Evolutionary conservation across 2,888 invertebrate genomes (phyloP), one percentile per base, ranked within the genome.

Genomic region (Athrips mouffetella): DNA sequence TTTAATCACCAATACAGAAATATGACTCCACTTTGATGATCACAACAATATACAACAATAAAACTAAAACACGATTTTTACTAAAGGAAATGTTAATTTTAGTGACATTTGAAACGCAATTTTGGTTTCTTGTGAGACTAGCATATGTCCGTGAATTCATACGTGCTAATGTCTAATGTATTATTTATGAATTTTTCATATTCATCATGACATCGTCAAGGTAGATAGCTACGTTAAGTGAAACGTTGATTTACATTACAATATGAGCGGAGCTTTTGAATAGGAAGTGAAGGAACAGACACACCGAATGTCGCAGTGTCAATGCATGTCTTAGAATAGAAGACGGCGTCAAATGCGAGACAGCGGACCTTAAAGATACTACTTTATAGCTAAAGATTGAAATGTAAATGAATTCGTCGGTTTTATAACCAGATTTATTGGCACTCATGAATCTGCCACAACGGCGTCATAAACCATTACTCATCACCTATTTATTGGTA

Each of bases 401-500:
- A 39, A 31, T 47, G 40, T 51, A 49, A 50, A 47, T 47, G 49
- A 49, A 33, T 52, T 60, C 52, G 58, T 60, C 58, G 52, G 58
- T 62, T 63, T 67, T 62, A 60, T 62, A 49, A 48, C 53, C 46
- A 60, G 55, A 59, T 69, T 72, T 71, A 71, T 65, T 60, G 54
- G 50, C 56, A 48, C 53, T 61, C 53, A 52, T 53, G 62, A 63
- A 61, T 63, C 62, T 61, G 56, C 65, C 64, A 59, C 65, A 63
- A 65, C 63, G 58, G 57, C 58, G 58, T 57, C 53, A 59, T 63
- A 57, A 59, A 56, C 52, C 50, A 59, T 63, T 61, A 62, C 55
- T 65, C 67, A 62, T 64, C 62, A 60, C 62, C 58, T 60, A 30
- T 64, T 65, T 65, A 48, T 41, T 41, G 45, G 50, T 45, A 48